Evolutionary conservation across 2,888 invertebrate genomes (phyloP).

Genomic region (Philopedon plagiatum): DNA sequence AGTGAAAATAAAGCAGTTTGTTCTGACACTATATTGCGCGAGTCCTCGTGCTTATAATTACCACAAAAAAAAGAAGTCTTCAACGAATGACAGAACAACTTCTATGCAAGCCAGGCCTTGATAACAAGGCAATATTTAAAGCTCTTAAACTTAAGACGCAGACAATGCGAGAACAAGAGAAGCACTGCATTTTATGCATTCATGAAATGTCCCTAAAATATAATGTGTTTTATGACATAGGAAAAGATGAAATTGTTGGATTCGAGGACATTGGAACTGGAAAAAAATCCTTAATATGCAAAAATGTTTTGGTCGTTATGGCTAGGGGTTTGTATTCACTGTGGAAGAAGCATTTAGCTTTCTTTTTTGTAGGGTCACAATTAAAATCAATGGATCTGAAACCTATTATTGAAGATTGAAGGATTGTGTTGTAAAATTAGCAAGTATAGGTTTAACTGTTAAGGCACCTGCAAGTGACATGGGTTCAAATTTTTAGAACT

Average conservation of each 20-base stretch:
- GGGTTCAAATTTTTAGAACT: constrained; percentile 18
- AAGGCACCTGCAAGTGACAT: constrained; percentile 9
- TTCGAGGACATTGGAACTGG: not conserved
- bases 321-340: constrained; percentile 9
- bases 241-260: not conserved
- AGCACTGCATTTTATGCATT: too few relatives aligned
- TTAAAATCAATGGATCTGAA: constrained; percentile 10
- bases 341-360: constrained; percentile 11
- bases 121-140: constrained; percentile 7
- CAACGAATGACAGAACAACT: constrained; percentile 3
- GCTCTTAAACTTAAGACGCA: constrained; percentile 3
- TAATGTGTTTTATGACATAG: constrained; percentile 13
- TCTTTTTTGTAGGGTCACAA: not conserved
- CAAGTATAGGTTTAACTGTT: not conserved
- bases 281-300: not conserved
- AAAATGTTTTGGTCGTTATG: constrained; percentile 18
- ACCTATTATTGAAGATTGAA: constrained; percentile 4
- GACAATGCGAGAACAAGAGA: too few relatives aligned
- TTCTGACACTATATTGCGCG: not conserved
- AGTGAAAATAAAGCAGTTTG: too few relatives aligned
- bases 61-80: constrained; percentile 5
- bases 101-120: constrained; percentile 7
- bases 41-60: constrained; percentile 9
- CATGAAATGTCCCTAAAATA: too few relatives aligned
- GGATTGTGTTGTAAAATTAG: not conserved